Evolutionary conservation across 2,797 vertebrate species (phyloP).

Genomic region (Lagocephalus sceleratus): DNA sequence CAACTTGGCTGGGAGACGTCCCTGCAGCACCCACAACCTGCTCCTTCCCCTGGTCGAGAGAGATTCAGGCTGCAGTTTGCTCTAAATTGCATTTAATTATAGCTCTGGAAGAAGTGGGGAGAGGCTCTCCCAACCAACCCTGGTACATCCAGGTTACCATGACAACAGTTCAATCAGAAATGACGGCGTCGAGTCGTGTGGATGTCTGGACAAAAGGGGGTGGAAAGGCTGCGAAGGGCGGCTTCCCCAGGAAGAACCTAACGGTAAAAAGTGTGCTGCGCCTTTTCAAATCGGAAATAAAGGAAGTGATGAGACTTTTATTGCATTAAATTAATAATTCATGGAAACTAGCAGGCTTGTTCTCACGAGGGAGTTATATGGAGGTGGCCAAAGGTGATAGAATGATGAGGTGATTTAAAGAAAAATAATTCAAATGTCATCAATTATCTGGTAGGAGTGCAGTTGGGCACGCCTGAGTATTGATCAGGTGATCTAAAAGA

Average conservation of each 20-base stretch:
- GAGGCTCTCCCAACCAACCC: slow-evolving; percentile 44
- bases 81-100: slow-evolving; percentile 75
- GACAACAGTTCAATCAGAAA: slow-evolving; percentile 73
- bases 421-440: slow-evolving; percentile 34
- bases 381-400: background rate
- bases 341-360: slow-evolving; percentile 5
- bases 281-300: background rate
- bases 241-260: slow-evolving; percentile 5
- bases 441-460: slow-evolving; percentile 27
- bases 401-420: background rate
- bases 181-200: slow-evolving; percentile 42
- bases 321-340: slow-evolving; percentile 4
- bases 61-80: slow-evolving; percentile 42
- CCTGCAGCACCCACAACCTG: slow-evolving; percentile 15
- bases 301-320: background rate
- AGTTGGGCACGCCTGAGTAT: slow-evolving; percentile 21
- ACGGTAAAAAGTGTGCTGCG: background rate
- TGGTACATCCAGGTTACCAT: slow-evolving; percentile 68
- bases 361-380: slow-evolving; percentile 11
- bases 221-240: background rate
- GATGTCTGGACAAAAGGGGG: slow-evolving; percentile 13
- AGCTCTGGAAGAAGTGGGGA: slow-evolving; percentile 48
- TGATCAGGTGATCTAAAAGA: slow-evolving; percentile 31
- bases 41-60: slow-evolving; percentile 7
- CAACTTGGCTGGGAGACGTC: background rate